Evolutionary conservation across 2,113 vertebrate genomes (phyloP).

Genomic region (Cynoglossus semilaevis): DNA sequence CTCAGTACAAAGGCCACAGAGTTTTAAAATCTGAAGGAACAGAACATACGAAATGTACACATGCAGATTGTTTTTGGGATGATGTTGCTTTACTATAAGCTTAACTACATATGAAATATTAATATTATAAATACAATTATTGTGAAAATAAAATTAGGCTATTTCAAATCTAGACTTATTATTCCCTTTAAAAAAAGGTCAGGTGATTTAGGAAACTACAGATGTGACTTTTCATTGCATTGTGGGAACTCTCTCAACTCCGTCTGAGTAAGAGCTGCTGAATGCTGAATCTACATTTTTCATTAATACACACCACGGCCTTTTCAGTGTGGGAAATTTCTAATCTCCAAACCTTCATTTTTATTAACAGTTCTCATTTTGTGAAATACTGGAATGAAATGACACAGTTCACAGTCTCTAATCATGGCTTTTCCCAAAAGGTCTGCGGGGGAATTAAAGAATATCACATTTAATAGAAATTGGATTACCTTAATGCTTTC

Average conservation of each 20-base stretch:
- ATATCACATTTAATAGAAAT: conserved; percentile 67
- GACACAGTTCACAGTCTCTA: conserved; percentile 35
- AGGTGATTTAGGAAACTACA: no score
- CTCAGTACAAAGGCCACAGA: conserved; percentile 32
- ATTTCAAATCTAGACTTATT: no score
- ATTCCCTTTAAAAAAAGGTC: no score
- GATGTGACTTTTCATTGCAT: no score
- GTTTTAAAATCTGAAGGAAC: neutral
- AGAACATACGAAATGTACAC: no score
- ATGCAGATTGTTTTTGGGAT: no score
- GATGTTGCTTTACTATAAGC: no score
- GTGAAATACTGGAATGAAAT: conserved; percentile 48
- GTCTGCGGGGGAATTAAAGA: conserved; percentile 58
- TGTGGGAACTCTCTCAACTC: neutral
- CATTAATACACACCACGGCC: conserved; percentile 22
- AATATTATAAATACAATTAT: no score
- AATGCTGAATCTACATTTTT: conserved; percentile 33
- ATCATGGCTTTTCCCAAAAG: conserved; percentile 52
- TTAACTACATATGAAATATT: no score
- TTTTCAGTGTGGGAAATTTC: conserved; percentile 16
- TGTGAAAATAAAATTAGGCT: no score
- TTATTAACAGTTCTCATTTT: conserved; percentile 51
- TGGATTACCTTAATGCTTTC: conserved; percentile 66
- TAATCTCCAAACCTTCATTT: conserved; percentile 55
- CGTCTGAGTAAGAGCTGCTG: conserved; percentile 11